Conservation (phyloP, 2,113 vertebrate genomes). For the Eudyptes chrysolophus region DNA sequence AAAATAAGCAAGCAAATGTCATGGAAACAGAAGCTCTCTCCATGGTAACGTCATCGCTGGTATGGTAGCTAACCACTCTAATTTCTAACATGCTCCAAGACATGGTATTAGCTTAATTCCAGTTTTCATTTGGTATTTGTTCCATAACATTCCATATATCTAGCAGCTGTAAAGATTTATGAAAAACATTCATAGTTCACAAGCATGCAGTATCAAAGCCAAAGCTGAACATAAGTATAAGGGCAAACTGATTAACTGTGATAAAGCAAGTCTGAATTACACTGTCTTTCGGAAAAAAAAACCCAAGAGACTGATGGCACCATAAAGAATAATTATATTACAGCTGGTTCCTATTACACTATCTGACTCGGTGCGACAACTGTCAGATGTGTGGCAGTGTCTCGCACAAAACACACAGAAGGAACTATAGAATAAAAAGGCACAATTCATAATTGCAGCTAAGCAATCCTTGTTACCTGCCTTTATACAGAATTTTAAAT, state of each 20-base stretch:
- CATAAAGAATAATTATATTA: slow-evolving; percentile 15
- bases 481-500: background rate
- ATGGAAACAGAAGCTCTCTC: slow-evolving; percentile 81
- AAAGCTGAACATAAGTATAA: slow-evolving; percentile 24
- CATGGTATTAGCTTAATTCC: slow-evolving; percentile 58
- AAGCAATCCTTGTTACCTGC: background rate
- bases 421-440: background rate
- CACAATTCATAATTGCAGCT: background rate
- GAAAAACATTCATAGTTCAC: slow-evolving; percentile 60
- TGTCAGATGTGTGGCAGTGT: background rate
- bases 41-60: slow-evolving; percentile 75
- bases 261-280: slow-evolving; percentile 11
- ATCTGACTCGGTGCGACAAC: background rate
- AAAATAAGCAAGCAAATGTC: slow-evolving; percentile 78
- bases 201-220: slow-evolving; percentile 48
- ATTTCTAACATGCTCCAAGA: slow-evolving; percentile 65
- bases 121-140: slow-evolving; percentile 58
- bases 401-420: background rate
- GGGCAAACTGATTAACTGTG: slow-evolving; percentile 40
- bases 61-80: slow-evolving; percentile 57
- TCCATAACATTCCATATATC: slow-evolving; percentile 52
- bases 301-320: background rate
- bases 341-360: background rate
- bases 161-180: slow-evolving; percentile 48
- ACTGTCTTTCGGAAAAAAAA: background rate